Conservation (phyloP, 64 coral and sea anemone genomes). For the Montipora foliosa region DNA sequence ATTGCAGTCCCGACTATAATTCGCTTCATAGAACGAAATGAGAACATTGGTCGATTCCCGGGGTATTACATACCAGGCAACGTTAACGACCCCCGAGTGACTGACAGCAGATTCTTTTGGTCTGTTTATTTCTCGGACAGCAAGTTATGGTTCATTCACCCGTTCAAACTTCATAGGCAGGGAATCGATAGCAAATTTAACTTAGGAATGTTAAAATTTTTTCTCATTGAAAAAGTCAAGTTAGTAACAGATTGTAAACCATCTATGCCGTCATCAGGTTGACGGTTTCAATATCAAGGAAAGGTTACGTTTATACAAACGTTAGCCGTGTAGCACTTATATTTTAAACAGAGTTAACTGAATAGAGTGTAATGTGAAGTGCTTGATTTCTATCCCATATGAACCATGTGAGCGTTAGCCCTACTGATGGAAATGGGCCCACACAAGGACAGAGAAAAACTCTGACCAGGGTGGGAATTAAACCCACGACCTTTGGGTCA, state of each 20-base stretch:
- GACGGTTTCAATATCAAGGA: not conserved
- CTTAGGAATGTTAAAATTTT: too few relatives aligned
- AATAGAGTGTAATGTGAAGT: too few relatives aligned
- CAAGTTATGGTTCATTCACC: slow-evolving; percentile 93
- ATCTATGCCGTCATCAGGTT: not conserved
- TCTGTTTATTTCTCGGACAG: slow-evolving; percentile 88
- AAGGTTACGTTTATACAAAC: too few relatives aligned
- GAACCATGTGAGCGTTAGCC: too few relatives aligned
- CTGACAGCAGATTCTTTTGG: slow-evolving; percentile 95
- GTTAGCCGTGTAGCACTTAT: too few relatives aligned
- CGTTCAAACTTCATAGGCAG: slow-evolving; percentile 81
- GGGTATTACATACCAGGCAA: slow-evolving; percentile 94
- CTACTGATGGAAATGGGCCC: too few relatives aligned
- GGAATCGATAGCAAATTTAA: too few relatives aligned
- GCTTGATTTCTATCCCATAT: too few relatives aligned
- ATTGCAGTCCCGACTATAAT: not conserved
- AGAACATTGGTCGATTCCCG: slow-evolving; percentile 58
- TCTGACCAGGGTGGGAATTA: too few relatives aligned
- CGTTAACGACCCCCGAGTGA: slow-evolving; percentile 75
- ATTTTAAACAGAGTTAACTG: too few relatives aligned
- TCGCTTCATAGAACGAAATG: slow-evolving; percentile 61
- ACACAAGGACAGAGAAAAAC: too few relatives aligned
- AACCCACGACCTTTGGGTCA: too few relatives aligned
- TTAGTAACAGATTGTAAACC: slow-evolving; percentile 9
- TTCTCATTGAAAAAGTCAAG: slow-evolving; percentile 60